Evolutionary conservation across 2,113 vertebrate genomes (phyloP).

Genomic region (Dolichallabes microphthalmus): DNA sequence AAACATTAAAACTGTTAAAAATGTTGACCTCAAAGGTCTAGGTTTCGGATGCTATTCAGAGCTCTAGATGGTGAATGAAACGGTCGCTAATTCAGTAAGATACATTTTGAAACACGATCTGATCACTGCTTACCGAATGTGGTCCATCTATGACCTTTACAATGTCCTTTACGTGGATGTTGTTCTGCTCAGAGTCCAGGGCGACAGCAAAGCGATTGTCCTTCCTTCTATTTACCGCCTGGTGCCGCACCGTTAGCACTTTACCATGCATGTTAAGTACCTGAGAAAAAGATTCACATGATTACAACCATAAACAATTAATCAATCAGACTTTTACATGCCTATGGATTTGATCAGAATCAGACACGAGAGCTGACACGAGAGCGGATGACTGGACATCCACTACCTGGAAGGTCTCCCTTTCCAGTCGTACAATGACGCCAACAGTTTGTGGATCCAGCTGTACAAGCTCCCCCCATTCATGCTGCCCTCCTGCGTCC

Average conservation of each 20-base stretch:
- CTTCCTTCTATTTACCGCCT: slow-evolving; percentile 89
- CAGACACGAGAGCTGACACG: background rate
- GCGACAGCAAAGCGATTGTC: slow-evolving; percentile 93
- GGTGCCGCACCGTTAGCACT: slow-evolving; percentile 87
- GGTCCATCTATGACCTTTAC: slow-evolving; percentile 96
- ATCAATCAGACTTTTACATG: background rate
- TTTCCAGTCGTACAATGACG: slow-evolving; percentile 89
- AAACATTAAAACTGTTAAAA: too few species aligned
- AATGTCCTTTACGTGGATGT: slow-evolving; percentile 94
- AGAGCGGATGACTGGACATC: background rate
- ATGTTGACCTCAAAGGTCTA: background rate
- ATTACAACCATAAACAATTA: background rate
- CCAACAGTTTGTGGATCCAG: slow-evolving; percentile 90
- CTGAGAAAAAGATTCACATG: slow-evolving; percentile 58
- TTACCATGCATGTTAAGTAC: slow-evolving; percentile 95
- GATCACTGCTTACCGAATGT: slow-evolving; percentile 77
- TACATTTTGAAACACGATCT: background rate
- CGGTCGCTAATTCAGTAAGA: background rate
- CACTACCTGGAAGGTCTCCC: slow-evolving; percentile 91
- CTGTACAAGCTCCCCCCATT: slow-evolving; percentile 94
- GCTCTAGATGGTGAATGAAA: too few species aligned
- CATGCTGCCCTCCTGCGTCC: slow-evolving; percentile 91
- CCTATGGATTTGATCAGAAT: background rate
- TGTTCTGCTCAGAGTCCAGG: slow-evolving; percentile 94
- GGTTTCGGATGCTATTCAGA: background rate